These are phyloP conservation scores for Alcedo quadribrachys DNA, from an alignment of 2,797 vertebrate genomes.

Conservation along the genomic window DNA sequence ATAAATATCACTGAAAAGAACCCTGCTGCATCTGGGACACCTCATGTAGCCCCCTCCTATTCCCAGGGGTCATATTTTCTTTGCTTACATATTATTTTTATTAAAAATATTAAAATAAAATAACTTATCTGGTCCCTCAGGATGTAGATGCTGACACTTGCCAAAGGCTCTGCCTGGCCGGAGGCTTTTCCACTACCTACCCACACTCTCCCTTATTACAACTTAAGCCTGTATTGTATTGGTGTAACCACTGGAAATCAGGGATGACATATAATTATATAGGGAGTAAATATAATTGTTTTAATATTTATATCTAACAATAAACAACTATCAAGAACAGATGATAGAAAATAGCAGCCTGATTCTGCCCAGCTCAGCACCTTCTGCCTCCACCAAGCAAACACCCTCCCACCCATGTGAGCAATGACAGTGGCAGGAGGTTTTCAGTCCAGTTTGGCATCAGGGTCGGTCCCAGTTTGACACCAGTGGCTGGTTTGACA, in stretches of 20 bases:
- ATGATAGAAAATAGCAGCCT: background rate
- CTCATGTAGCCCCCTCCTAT: background rate
- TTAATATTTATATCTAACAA: background rate
- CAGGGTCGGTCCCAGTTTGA: background rate
- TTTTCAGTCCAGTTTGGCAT: accelerated
- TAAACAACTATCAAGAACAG: background rate
- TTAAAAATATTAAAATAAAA: background rate
- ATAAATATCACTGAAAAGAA: background rate
- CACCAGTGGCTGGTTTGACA: background rate
- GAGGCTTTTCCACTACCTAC: background rate
- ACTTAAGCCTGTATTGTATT: accelerated
- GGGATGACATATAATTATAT: background rate
- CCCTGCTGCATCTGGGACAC: background rate
- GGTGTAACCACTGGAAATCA: background rate
- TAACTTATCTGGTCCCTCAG: background rate
- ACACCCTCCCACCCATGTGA: background rate
- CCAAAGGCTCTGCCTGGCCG: background rate
- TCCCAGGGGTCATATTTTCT: background rate
- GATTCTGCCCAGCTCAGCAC: background rate
- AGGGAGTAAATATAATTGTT: too few relatives aligned
- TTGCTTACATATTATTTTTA: background rate
- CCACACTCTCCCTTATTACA: background rate
- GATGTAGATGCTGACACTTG: accelerated
- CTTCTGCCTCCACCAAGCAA: background rate
- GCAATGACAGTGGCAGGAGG: accelerated